Percentiles rank a stretch among this genome's conserved stretches.
Evolutionary conservation across 2,113 vertebrate species (phyloP).

Genomic region (Hoplias malabaricus): DNA sequence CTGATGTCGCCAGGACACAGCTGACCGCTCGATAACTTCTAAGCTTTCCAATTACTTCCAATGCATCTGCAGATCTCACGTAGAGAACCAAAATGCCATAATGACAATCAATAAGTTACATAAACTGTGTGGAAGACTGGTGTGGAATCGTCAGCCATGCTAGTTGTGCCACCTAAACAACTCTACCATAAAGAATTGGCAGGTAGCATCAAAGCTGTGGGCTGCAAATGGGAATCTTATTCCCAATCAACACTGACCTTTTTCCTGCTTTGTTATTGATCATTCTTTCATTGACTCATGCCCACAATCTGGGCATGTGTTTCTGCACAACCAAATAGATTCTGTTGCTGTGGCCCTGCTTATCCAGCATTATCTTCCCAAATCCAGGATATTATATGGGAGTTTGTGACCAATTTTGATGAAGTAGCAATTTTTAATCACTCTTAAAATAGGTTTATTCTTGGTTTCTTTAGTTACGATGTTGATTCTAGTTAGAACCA

Average conservation of each 20-base stretch:
- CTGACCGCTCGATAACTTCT: constrained; percentile 8
- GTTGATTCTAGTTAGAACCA: no score
- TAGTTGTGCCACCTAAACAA: no score
- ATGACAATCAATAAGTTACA: constrained; percentile 24
- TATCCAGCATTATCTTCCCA: no score
- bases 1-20: background rate
- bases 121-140: background rate
- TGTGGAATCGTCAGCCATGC: no score
- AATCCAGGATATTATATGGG: no score
- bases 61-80: background rate
- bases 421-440: no score
- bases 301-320: background rate
- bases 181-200: no score
- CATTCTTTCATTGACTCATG: background rate
- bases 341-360: background rate
- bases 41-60: constrained; percentile 22
- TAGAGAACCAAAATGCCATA: constrained; percentile 11
- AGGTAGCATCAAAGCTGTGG: background rate
- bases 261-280: background rate
- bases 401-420: no score
- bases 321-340: background rate
- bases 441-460: no score
- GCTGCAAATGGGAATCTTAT: background rate
- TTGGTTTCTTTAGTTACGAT: no score
- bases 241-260: background rate